Percentiles rank a stretch among this genome's conserved stretches.
These are phyloP conservation scores for Diplogasteroides magnus DNA, from an alignment of 1,140 invertebrate species.

Conservation along the genomic window DNA sequence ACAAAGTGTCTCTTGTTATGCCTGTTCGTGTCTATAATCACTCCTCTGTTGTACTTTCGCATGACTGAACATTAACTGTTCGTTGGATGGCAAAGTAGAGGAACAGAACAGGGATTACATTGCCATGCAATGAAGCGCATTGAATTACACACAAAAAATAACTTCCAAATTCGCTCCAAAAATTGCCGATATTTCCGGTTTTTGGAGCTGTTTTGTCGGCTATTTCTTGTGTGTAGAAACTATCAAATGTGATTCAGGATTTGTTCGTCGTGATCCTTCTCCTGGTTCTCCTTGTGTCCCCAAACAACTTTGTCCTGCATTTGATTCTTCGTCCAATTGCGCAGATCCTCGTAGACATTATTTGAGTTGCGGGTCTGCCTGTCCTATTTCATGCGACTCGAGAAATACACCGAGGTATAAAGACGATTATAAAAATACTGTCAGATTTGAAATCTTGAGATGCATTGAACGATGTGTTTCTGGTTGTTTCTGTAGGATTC, in stretches of 20 bases:
- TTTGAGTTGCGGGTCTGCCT: slow-evolving; percentile 25
- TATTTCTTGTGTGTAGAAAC: too few relatives aligned
- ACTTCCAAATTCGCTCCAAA: too few relatives aligned
- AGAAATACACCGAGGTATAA: slow-evolving; percentile 22
- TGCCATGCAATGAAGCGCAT: too few relatives aligned
- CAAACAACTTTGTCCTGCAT: slow-evolving; percentile 10
- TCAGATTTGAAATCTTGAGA: slow-evolving; percentile 2
- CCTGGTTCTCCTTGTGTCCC: slow-evolving; percentile 21
- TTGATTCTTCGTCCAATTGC: slow-evolving; percentile 20
- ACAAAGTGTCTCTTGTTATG: too few relatives aligned
- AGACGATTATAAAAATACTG: background rate
- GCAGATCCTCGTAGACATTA: slow-evolving; percentile 25
- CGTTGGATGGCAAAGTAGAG: too few relatives aligned
- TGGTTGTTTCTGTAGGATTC: slow-evolving; percentile 27
- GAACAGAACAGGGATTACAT: too few relatives aligned
- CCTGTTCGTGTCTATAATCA: too few relatives aligned
- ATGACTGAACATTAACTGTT: too few relatives aligned
- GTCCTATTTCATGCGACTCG: slow-evolving; percentile 22
- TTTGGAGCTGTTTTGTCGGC: too few relatives aligned
- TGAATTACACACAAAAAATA: too few relatives aligned
- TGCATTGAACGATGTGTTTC: slow-evolving; percentile 25
- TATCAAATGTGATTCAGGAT: slow-evolving; percentile 9
- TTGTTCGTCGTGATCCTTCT: slow-evolving; percentile 21
- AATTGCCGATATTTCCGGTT: too few relatives aligned
- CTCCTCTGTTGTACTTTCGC: too few relatives aligned